These are phyloP conservation scores for Noctua comes DNA, from an alignment of 2,888 invertebrate species.

Conservation along the genomic window DNA sequence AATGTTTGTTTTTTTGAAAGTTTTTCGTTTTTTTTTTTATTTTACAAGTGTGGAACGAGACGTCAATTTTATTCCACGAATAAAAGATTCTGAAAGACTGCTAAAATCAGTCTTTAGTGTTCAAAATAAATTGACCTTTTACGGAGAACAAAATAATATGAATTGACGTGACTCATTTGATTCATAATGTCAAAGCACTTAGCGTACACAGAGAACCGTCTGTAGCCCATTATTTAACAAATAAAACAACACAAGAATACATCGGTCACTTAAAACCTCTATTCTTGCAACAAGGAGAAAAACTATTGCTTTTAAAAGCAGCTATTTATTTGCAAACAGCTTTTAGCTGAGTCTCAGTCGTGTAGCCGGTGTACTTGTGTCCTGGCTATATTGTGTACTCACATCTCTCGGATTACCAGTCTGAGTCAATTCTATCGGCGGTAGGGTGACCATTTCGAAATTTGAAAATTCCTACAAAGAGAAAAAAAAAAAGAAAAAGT, in stretches of 20 bases:
- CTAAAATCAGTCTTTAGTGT: background rate
- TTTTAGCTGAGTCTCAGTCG: slow-evolving; percentile 60
- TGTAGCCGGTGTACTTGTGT: slow-evolving; percentile 54
- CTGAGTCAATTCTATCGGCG: slow-evolving; percentile 60
- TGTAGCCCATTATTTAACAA: slow-evolving; percentile 34
- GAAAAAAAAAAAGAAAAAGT: background rate
- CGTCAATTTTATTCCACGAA: background rate
- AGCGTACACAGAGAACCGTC: slow-evolving; percentile 19
- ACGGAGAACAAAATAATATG: background rate
- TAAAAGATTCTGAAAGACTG: background rate
- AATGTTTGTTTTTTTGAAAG: no score
- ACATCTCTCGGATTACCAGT: slow-evolving; percentile 66
- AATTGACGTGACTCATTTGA: background rate
- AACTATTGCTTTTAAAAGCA: slow-evolving; percentile 67
- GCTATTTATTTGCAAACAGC: slow-evolving; percentile 70
- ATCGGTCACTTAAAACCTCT: slow-evolving; percentile 59
- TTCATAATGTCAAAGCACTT: slow-evolving; percentile 26
- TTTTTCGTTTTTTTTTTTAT: background rate
- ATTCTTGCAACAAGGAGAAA: slow-evolving; percentile 53
- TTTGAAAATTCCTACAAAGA: background rate
- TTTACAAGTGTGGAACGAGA: background rate
- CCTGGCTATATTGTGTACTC: slow-evolving; percentile 59
- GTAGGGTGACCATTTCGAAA: slow-evolving; percentile 20
- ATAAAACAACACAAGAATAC: slow-evolving; percentile 48
- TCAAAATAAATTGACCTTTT: background rate